phyloP scores from a whole-genome alignment of 2,113 vertebrate genomes.

The Sylvia atricapilla region DNA sequence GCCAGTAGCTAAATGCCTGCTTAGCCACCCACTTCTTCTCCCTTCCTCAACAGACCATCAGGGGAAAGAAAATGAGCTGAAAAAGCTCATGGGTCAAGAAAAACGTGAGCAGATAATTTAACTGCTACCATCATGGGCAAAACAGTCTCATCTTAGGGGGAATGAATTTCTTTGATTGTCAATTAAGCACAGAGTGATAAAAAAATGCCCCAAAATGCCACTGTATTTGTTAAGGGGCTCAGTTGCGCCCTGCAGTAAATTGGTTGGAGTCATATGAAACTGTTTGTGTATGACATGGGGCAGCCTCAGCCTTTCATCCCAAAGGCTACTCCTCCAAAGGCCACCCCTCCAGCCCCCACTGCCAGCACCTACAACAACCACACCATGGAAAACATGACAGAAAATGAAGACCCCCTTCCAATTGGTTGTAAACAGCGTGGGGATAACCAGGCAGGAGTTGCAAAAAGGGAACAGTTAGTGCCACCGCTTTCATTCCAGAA shows the following conservation, averaged over 20 bases:
- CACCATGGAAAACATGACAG: neutral
- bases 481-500: neutral
- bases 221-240: neutral
- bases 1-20: neutral
- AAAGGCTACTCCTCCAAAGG: neutral
- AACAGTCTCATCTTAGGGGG: neutral
- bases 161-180: neutral
- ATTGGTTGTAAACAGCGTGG: neutral
- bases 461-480: neutral
- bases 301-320: neutral
- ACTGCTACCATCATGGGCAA: neutral
- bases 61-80: neutral
- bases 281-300: rapidly evolving
- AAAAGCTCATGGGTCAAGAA: neutral
- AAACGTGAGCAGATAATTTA: neutral
- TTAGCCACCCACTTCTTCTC: rapidly evolving
- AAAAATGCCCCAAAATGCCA: neutral
- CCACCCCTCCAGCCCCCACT: neutral
- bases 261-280: rapidly evolving
- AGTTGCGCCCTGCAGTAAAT: rapidly evolving
- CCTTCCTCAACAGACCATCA: neutral
- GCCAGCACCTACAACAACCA: neutral
- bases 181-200: neutral
- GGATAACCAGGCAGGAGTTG: neutral
- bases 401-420: neutral